Conservation (phyloP, 2,888 invertebrate genomes). For the Hemicrepidius hirtus region DNA sequence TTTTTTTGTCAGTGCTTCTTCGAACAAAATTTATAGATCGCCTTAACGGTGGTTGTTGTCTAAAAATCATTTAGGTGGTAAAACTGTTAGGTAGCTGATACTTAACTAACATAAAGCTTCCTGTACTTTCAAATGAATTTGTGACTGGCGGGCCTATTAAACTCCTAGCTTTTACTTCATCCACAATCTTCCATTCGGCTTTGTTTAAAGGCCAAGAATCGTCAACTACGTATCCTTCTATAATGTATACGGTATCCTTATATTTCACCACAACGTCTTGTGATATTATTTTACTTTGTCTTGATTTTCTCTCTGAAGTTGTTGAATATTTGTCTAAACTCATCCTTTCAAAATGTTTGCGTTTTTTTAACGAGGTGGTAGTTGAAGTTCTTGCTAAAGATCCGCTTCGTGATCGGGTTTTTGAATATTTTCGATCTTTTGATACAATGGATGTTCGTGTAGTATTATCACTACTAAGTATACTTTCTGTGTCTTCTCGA, state of each 20-base stretch:
- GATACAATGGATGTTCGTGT: not conserved
- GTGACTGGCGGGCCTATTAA: constrained; percentile 37
- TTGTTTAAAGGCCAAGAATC: constrained; percentile 70
- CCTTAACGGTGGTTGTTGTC: not conserved
- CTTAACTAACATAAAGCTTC: constrained; percentile 3
- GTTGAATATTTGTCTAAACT: constrained; percentile 15
- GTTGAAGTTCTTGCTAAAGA: constrained; percentile 2
- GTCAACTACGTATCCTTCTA: constrained; percentile 66
- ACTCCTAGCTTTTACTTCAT: constrained; percentile 56
- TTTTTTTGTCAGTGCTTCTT: not conserved
- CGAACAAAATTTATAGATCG: not conserved
- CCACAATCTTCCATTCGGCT: constrained; percentile 68
- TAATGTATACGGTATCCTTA: constrained; percentile 51
- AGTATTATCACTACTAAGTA: not conserved
- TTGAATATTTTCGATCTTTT: constrained; percentile 3
- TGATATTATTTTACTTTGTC: not conserved
- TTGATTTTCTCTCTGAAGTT: not conserved
- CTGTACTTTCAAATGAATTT: not conserved
- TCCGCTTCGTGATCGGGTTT: not conserved
- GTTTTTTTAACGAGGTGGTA: constrained; percentile 12
- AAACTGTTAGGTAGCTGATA: not conserved
- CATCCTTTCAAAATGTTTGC: constrained; percentile 6
- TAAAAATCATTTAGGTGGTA: not conserved
- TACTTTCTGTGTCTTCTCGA: not conserved
- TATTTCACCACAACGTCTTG: not conserved